phyloP scores from a whole-genome alignment of 2,113 vertebrate genomes.

The Chunga burmeisteri region DNA sequence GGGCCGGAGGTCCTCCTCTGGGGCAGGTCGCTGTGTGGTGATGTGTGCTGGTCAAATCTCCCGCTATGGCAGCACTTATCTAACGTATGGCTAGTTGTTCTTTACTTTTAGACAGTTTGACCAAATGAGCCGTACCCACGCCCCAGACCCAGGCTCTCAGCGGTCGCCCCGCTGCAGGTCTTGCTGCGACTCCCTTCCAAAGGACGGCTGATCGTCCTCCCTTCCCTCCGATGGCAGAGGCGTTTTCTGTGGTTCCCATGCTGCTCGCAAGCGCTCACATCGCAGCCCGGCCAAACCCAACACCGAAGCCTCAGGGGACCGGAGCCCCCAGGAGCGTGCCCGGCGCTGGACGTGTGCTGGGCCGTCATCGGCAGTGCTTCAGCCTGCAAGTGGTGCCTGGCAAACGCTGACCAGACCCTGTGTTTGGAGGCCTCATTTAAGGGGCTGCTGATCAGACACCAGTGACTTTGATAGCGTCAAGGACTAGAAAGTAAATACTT shows the following conservation, averaged over 20 bases:
- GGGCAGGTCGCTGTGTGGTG: no score
- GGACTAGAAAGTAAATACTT: background rate
- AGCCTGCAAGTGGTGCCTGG: background rate
- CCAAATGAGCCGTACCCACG: fast-evolving
- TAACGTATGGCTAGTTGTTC: fast-evolving
- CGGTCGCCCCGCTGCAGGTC: background rate
- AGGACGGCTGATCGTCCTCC: background rate
- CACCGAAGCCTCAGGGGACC: background rate
- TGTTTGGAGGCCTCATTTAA: background rate
- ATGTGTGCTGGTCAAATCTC: background rate
- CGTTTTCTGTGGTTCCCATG: fast-evolving
- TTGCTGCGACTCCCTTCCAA: background rate
- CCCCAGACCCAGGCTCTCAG: background rate
- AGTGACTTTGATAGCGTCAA: background rate
- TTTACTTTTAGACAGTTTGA: background rate
- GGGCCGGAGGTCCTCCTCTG: background rate
- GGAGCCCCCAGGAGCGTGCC: no score
- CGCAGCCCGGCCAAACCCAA: background rate
- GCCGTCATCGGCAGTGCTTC: background rate
- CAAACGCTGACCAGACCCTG: background rate
- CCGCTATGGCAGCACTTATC: background rate
- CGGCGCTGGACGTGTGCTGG: background rate
- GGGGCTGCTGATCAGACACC: background rate
- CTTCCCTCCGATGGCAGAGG: background rate
- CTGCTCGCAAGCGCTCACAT: background rate